These are phyloP conservation scores for Hesperophylax magnus DNA, from an alignment of 1,140 invertebrate genomes.

Conservation along the genomic window DNA sequence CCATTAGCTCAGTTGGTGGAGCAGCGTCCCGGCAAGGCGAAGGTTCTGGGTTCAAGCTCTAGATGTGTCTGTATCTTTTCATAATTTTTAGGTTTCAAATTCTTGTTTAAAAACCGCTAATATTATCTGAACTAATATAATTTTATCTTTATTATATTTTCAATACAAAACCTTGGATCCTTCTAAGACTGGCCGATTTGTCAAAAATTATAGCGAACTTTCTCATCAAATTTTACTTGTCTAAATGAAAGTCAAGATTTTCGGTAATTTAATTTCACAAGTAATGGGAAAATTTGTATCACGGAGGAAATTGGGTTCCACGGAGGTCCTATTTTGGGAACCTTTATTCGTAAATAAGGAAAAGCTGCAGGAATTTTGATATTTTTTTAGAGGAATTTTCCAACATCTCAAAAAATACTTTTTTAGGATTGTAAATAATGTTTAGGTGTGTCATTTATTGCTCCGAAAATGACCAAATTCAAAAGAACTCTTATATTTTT, in stretches of 20 bases:
- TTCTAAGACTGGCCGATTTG: slow-evolving; percentile 12
- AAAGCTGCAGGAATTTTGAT: slow-evolving; percentile 1
- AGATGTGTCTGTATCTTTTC: too few relatives aligned
- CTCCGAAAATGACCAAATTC: too few relatives aligned
- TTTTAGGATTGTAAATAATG: neutral
- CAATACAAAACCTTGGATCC: slow-evolving; percentile 19
- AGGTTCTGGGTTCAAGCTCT: too few relatives aligned
- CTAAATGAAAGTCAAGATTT: slow-evolving; percentile 22
- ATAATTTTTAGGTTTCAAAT: too few relatives aligned
- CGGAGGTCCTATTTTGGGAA: neutral
- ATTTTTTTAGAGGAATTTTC: slow-evolving; percentile 13
- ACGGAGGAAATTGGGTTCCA: slow-evolving; percentile 23
- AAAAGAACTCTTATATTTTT: too few relatives aligned
- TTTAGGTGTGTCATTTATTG: neutral
- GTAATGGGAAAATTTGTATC: slow-evolving; percentile 28
- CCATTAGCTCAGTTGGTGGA: too few relatives aligned
- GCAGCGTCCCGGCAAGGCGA: too few relatives aligned
- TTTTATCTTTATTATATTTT: neutral
- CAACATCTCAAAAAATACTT: neutral
- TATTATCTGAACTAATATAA: too few relatives aligned
- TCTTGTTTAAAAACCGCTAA: too few relatives aligned
- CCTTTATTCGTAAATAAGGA: slow-evolving; percentile 18
- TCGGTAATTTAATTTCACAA: slow-evolving; percentile 29
- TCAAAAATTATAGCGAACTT: neutral
- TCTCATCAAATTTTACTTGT: slow-evolving; percentile 21